Conservation (phyloP, 2,888 invertebrate species). For the Scaptomyza flava region DNA sequence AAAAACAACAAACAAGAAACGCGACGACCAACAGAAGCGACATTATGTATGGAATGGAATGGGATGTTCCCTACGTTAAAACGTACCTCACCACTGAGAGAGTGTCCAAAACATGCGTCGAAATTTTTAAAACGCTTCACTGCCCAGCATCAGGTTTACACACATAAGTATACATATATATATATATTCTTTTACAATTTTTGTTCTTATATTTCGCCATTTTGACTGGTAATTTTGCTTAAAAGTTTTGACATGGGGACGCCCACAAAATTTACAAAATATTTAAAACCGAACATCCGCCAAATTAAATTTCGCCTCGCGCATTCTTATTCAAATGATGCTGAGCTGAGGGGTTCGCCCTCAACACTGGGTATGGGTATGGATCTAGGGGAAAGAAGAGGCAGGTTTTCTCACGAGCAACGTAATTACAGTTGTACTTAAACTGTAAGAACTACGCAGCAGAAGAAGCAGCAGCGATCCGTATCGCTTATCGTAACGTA, state of each 20-base stretch:
- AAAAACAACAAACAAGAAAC: constrained; percentile 38
- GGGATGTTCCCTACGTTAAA: constrained; percentile 29
- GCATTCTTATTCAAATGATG: constrained; percentile 71
- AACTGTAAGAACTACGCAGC: constrained; percentile 41
- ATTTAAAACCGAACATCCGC: constrained; percentile 78
- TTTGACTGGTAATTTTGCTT: constrained; percentile 62
- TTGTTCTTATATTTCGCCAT: constrained; percentile 62
- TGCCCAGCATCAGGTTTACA: constrained; percentile 54
- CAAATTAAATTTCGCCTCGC: constrained; percentile 39
- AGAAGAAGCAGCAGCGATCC: constrained; percentile 19
- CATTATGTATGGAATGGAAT: constrained; percentile 30
- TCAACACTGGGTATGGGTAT: not conserved
- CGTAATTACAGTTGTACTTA: constrained; percentile 68
- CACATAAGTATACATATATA: not conserved
- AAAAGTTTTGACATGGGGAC: constrained; percentile 45
- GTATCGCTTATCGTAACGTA: constrained; percentile 44
- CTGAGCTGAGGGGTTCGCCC: constrained; percentile 27
- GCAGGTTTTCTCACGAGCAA: constrained; percentile 70
- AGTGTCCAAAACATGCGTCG: constrained; percentile 69
- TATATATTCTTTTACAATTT: not conserved
- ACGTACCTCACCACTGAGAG: constrained; percentile 52
- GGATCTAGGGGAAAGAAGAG: not conserved
- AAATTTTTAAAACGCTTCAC: constrained; percentile 56
- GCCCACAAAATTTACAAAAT: constrained; percentile 80
- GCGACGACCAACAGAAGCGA: constrained; percentile 20